Evolutionary conservation across 2,888 invertebrate genomes (phyloP), one percentile per base, ranked within the genome.

Genomic region (Siphlonurus alternatus): DNA sequence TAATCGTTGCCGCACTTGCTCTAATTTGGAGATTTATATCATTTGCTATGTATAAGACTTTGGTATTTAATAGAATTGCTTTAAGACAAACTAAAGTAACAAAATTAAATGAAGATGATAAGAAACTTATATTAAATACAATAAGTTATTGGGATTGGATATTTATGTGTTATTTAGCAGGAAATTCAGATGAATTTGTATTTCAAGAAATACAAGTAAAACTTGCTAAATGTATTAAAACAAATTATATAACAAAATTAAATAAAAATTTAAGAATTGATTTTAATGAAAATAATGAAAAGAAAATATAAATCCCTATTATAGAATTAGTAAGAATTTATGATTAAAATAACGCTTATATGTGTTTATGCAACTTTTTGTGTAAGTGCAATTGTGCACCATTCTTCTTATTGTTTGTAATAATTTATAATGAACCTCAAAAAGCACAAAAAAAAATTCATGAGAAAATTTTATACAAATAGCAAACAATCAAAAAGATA

Each of bases 1-100:
- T 88, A 67, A 78, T 85, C 56, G 73, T 80, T 22, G 85, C 87
- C 2, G 91, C 89, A 2, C 81, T 93, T 60, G 87, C 56, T 20
- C 5, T 56, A n/a, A 18, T 56, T 7, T 56, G 56, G 56, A n/a
- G 56, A 7, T 20, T 56, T n/a, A 22, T 56, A 5, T n/a, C 19
- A 5, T n/a, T 56, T 10, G 7, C 5, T 22, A 5, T 22, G 15
- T 56, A 10, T 22, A n/a, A 20, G 7, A 56, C 5, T 22, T 7
- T 20, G 5, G n/a, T 7, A 3, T 56, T 56, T 22, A 56, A 56
- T 22, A 56, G n/a, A 20, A n/a, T 56, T 5, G 20, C n/a, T 5
- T 5, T 22, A 18, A 20, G n/a, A n/a, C 7, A 56, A 7, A n/a
- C 7, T 22, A 56, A 20, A 5, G 5, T 7, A 10, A 56, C 7